phyloP scores from a whole-genome alignment of 2,888 invertebrate genomes.

The Meteorus colon region DNA sequence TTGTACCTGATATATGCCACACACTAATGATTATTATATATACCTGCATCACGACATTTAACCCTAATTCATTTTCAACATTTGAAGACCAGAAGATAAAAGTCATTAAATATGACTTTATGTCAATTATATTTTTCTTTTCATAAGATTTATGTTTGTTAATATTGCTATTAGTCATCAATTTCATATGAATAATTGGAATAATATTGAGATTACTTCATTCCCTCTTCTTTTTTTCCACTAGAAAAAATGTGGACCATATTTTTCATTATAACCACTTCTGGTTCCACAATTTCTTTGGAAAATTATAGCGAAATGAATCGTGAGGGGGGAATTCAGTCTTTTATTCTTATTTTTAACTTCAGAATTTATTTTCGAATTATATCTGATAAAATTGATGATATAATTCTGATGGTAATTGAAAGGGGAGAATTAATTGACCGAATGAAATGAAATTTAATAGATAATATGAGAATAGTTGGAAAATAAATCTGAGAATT shows the following conservation, averaged over 20 bases:
- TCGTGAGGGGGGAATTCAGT: too few species aligned
- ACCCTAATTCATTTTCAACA: not conserved
- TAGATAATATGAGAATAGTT: not conserved
- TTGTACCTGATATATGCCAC: not conserved
- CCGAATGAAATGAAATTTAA: not conserved
- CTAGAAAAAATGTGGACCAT: too few species aligned
- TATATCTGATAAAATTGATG: too few species aligned
- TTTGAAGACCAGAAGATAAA: not conserved
- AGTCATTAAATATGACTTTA: not conserved
- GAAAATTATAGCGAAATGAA: too few species aligned
- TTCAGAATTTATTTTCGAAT: too few species aligned
- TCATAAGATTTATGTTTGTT: not conserved
- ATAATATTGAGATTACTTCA: too few species aligned
- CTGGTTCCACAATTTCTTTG: too few species aligned
- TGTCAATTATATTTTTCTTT: not conserved
- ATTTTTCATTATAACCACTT: too few species aligned
- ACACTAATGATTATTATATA: not conserved
- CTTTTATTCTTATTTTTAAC: too few species aligned
- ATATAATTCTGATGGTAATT: not conserved
- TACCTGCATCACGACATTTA: slow-evolving; percentile 1
- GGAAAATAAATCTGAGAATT: not conserved
- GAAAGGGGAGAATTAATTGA: not conserved
- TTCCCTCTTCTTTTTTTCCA: too few species aligned
- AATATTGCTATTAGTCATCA: not conserved
- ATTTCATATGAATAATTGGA: too few species aligned